Evolutionary conservation across 2,113 vertebrate genomes (phyloP).

Genomic region (Sterrhoptilus dennistouni): DNA sequence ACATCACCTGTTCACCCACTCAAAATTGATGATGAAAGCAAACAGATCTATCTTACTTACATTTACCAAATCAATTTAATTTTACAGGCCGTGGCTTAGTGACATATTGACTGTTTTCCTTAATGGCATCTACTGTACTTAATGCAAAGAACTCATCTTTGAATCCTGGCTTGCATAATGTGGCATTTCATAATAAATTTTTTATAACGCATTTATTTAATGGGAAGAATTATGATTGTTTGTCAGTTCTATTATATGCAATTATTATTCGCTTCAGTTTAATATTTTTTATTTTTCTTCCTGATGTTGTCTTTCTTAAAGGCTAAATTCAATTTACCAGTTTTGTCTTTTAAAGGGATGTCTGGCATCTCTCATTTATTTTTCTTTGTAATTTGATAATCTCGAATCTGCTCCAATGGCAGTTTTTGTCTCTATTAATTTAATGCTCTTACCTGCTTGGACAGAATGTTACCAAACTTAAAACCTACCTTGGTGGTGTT

Average conservation of each 20-base stretch:
- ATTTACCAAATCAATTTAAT: slow-evolving; percentile 99
- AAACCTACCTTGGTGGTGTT: rapidly evolving
- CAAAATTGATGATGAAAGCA: slow-evolving; percentile 99
- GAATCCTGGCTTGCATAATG: slow-evolving; percentile 92
- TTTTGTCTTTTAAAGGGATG: background rate
- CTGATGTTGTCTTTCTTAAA: slow-evolving; percentile 74
- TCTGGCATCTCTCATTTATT: background rate
- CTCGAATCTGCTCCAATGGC: background rate
- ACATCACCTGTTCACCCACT: slow-evolving; percentile 93
- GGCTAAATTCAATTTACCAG: slow-evolving; percentile 31
- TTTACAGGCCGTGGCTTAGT: slow-evolving; percentile 96
- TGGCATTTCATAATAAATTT: slow-evolving; percentile 97
- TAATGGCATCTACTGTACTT: slow-evolving; percentile 97
- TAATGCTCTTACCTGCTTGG: background rate
- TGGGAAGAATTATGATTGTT: slow-evolving; percentile 92
- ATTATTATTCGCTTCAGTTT: slow-evolving; percentile 85
- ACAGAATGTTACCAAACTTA: background rate
- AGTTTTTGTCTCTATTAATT: background rate
- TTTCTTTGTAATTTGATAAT: background rate
- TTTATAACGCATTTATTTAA: slow-evolving; percentile 97
- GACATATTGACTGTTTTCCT: slow-evolving; percentile 98
- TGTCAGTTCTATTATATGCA: slow-evolving; percentile 88
- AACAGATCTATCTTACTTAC: slow-evolving; percentile 99
- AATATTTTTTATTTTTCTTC: slow-evolving; percentile 20
- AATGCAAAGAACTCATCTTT: slow-evolving; percentile 96